phyloP scores from a whole-genome alignment of 2,113 vertebrate genomes.

The Psittacula cyanocephala region DNA sequence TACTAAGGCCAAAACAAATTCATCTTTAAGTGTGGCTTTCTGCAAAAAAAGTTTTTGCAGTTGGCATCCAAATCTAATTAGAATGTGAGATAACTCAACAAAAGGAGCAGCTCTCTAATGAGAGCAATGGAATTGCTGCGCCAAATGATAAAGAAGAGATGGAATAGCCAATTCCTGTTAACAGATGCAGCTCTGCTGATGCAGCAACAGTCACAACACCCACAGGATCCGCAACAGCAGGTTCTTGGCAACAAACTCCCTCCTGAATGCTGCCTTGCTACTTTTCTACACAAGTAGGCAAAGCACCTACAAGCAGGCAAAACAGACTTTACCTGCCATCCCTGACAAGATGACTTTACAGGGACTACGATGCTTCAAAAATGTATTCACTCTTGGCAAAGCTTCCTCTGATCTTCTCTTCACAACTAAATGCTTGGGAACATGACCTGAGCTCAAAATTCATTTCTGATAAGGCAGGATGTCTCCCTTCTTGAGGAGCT shows the following conservation, averaged over 20 bases:
- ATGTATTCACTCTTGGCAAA: not conserved
- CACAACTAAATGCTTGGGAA: not conserved
- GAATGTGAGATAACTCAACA: constrained; percentile 38
- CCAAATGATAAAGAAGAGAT: constrained; percentile 8
- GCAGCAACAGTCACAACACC: constrained; percentile 40
- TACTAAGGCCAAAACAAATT: constrained; percentile 24
- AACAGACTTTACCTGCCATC: not conserved
- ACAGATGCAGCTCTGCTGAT: constrained; percentile 59
- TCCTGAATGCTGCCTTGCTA: not conserved
- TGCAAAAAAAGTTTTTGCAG: constrained; percentile 33
- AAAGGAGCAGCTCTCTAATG: constrained; percentile 29
- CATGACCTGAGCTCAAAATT: not conserved
- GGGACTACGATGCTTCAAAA: not conserved
- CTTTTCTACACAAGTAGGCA: not conserved
- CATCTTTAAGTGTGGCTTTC: constrained; percentile 6
- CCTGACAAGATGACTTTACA: not conserved
- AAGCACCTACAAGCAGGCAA: not conserved
- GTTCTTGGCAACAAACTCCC: constrained; percentile 20
- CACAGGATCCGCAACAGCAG: constrained; percentile 38
- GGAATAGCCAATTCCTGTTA: constrained; percentile 35
- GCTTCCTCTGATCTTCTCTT: not conserved
- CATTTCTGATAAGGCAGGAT: not conserved
- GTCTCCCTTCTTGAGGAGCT: not conserved
- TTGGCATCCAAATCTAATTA: constrained; percentile 20
- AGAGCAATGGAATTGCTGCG: constrained; percentile 33